A percentile compares a stretch with the other conserved stretches of the same genome.
Evolutionary conservation across 2,888 invertebrate species (phyloP).

Genomic region (Drosophila hamatofila): DNA sequence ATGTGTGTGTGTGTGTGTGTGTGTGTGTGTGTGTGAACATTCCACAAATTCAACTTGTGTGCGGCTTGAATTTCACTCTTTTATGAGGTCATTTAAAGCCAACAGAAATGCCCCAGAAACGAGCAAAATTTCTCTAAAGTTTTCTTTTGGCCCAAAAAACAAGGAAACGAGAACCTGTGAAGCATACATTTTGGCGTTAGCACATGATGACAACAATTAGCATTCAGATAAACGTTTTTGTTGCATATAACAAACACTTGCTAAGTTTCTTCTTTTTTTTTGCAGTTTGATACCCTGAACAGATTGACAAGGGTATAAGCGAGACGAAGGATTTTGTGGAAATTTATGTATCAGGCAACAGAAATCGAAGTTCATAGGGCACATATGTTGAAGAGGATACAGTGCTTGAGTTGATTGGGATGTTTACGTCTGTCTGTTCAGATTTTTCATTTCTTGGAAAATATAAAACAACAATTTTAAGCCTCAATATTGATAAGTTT

Average conservation of each 20-base stretch:
- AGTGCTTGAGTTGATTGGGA: neutral
- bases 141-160: neutral
- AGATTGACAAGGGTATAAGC: neutral
- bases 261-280: neutral
- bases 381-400: neutral
- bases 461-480: neutral
- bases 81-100: constrained; percentile 52
- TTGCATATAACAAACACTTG: constrained; percentile 31
- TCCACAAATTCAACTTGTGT: constrained; percentile 40
- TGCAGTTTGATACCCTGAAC: constrained; percentile 2
- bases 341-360: neutral
- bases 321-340: neutral
- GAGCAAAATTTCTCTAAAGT: constrained; percentile 19
- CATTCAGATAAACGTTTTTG: constrained; percentile 61
- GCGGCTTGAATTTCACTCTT: constrained; percentile 31
- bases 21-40: constrained; percentile 30
- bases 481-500: neutral
- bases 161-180: neutral
- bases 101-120: constrained; percentile 17
- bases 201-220: constrained; percentile 64
- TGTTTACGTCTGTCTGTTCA: neutral
- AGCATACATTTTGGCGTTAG: constrained; percentile 39
- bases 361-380: neutral
- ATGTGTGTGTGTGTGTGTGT: constrained; percentile 28
- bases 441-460: neutral